Evolutionary conservation across 2,888 invertebrate genomes (phyloP), one percentile per base, ranked within the genome.

Genomic region (Lagria hirta): DNA sequence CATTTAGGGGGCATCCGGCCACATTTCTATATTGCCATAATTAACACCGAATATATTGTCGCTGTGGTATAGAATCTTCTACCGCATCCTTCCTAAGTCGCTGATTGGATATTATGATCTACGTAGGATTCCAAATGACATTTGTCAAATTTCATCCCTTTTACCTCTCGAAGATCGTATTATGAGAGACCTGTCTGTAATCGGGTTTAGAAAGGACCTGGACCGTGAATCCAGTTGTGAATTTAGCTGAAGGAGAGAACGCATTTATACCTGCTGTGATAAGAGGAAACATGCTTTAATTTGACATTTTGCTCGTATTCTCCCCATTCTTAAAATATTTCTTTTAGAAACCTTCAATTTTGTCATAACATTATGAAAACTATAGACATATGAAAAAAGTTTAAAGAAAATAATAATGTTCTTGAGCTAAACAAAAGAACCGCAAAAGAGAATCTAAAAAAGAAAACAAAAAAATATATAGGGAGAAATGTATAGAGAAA

Each of bases 101-200:
- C 34, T 42, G 50, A 54, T 48, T 54, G 49, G 44, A 46, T 51
- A 49, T 51, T 53, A 41, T 41, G 41, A 36, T 14, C 36, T 36
- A 27, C 22, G n/a, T n/a, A n/a, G 29, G 38, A 30, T 23, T 22
- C 29, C 21, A n/a, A 29, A n/a, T 18, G 15, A 26, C 35, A 41
- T 46, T 41, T 40, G 40, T 34, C 40, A 34, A 40, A 37, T 37
- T 32, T 15, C 26, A 52, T 56, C 58, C 57, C 55, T 58, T 58
- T 57, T 57, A 61, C 59, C 58, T 58, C 60, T 61, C 58, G 52
- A 55, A 52, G 50, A 53, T 53, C 50, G 56, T 54, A 54, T 56
- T n/a, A 51, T 40, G 52, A 50, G 48, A 41, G 44, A 54, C 49
- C 51, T 55, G 51, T 55, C 56, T 43, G 51, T 57, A 56, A 57